Percentiles rank a stretch among this genome's conserved stretches.
Conservation (phyloP, 2,797 vertebrate species). For the Muraenolepis orangiensis region DNA sequence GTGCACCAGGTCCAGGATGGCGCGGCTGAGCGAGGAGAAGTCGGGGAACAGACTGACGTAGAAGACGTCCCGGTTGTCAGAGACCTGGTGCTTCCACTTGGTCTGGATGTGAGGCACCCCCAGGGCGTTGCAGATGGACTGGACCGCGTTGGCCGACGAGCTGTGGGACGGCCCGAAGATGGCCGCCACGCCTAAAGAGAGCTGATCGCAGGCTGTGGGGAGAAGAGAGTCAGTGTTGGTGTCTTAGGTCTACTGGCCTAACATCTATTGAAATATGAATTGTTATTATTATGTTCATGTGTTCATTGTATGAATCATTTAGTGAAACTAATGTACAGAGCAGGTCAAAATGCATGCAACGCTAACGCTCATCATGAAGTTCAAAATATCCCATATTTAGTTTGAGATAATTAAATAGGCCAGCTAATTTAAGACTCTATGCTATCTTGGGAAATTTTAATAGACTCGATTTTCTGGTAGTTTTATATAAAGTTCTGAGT, state of each 20-base stretch:
- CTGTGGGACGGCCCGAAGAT: constrained; percentile 99
- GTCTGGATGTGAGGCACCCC: constrained; percentile 98
- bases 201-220: constrained; percentile 91
- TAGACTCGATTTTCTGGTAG: neutral
- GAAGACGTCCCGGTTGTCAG: constrained; percentile 96
- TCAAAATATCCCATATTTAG: neutral
- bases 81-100: constrained; percentile 98
- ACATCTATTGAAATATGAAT: neutral
- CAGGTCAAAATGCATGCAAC: neutral
- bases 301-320: neutral
- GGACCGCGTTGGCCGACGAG: constrained; percentile 95
- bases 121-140: constrained; percentile 97
- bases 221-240: constrained; percentile 3
- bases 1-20: constrained; percentile 96
- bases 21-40: constrained; percentile 96
- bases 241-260: neutral
- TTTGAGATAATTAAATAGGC: neutral
- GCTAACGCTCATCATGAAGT: neutral
- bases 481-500: neutral
- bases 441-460: neutral
- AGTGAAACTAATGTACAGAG: neutral
- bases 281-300: neutral
- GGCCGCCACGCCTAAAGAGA: constrained; percentile 95
- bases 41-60: constrained; percentile 97
- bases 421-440: neutral